phyloP scores from a whole-genome alignment of 1,140 invertebrate species.

The Pseudomyrmex concolor region DNA sequence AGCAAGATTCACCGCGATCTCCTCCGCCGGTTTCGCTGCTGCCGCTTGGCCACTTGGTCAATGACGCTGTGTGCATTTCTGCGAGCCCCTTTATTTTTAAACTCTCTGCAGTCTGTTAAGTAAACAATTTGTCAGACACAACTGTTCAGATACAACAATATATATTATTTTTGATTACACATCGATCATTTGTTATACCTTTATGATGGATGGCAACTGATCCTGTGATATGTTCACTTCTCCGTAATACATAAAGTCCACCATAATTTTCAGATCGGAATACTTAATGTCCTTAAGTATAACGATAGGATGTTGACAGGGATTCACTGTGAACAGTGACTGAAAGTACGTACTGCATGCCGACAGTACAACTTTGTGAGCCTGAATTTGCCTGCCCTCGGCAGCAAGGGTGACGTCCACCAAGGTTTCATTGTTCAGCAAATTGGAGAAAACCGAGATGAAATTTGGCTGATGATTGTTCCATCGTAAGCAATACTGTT shows the following conservation, averaged over 20 bases:
- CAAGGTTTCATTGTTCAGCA: slow-evolving; percentile 92
- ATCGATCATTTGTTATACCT: slow-evolving; percentile 81
- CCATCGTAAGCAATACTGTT: slow-evolving; percentile 95
- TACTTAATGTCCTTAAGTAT: slow-evolving; percentile 95
- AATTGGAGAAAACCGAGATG: slow-evolving; percentile 92
- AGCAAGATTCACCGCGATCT: slow-evolving; percentile 81
- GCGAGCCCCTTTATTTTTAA: slow-evolving; percentile 95
- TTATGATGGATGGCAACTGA: slow-evolving; percentile 93
- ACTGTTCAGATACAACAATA: not conserved
- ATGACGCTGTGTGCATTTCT: slow-evolving; percentile 91
- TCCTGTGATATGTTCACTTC: slow-evolving; percentile 96
- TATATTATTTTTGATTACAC: not conserved
- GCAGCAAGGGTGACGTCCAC: slow-evolving; percentile 95
- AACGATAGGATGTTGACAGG: slow-evolving; percentile 95
- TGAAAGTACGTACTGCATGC: slow-evolving; percentile 95
- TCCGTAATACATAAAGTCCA: slow-evolving; percentile 97
- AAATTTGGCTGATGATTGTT: slow-evolving; percentile 96
- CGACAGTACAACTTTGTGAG: slow-evolving; percentile 94
- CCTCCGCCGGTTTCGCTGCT: slow-evolving; percentile 76
- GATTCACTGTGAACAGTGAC: slow-evolving; percentile 92
- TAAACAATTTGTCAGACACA: not conserved
- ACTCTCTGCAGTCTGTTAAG: slow-evolving; percentile 90
- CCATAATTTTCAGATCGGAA: slow-evolving; percentile 93
- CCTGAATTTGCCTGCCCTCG: slow-evolving; percentile 92
- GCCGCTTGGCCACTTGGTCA: slow-evolving; percentile 88